Evolutionary conservation across 2,113 vertebrate species (phyloP).

Genomic region (Brienomyrus brachyistius): DNA sequence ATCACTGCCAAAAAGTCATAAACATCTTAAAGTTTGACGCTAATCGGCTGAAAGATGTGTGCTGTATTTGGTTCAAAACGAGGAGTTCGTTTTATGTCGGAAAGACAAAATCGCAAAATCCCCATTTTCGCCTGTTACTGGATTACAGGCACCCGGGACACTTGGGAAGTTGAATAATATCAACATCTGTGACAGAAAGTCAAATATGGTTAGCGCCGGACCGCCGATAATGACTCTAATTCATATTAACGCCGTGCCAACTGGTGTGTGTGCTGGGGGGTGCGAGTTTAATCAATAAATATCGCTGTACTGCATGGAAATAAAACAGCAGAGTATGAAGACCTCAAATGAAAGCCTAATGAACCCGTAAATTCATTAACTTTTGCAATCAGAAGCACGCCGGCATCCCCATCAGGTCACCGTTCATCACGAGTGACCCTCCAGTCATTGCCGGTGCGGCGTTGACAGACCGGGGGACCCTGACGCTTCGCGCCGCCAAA

Average conservation of each 20-base stretch:
- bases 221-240: not conserved
- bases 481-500: slow-evolving; percentile 39
- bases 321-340: slow-evolving; percentile 14
- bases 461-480: slow-evolving; percentile 59
- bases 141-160: not conserved
- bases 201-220: not conserved
- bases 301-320: not conserved
- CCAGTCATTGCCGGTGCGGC: slow-evolving; percentile 49
- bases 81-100: not conserved
- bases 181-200: not conserved
- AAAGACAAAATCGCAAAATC: not conserved
- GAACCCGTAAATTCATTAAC: slow-evolving; percentile 57
- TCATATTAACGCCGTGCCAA: not conserved
- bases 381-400: slow-evolving; percentile 59
- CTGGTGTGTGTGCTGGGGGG: not conserved
- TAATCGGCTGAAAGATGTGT: not conserved
- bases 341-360: slow-evolving; percentile 32
- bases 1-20: not conserved
- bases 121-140: too few species aligned
- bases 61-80: not conserved
- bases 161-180: not conserved
- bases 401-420: slow-evolving; percentile 56
- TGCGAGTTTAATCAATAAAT: not conserved
- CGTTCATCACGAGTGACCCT: slow-evolving; percentile 63
- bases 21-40: not conserved